Base-by-base conservation (phyloP, 1,140 invertebrate genomes). In the Pachyrhynchus sulphureomaculatus region DNA sequence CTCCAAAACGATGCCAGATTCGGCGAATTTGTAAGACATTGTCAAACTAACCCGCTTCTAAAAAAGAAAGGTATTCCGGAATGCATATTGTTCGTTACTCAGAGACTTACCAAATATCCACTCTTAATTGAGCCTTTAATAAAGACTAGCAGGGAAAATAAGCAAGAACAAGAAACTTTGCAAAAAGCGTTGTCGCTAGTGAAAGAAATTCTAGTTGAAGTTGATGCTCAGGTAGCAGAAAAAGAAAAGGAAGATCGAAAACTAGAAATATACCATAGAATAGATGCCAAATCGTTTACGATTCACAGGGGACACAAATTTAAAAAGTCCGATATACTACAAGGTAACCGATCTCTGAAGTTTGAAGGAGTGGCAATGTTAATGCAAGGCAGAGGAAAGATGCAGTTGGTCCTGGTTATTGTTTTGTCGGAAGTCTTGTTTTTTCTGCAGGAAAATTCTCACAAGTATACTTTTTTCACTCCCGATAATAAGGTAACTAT, bases 11-110 rank as follows among this genome's bases (percentile, higher is more conserved):
- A 95, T 72, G 80, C 86, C 9, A 83, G 89, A 57, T 92, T 96
- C 68, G 86, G 88, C 34, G 86, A 87, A 67, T 96, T 96, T 78
- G 90, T 96, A 54, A 83, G 91, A 68, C 90, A 90, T 73, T 95
- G 91, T 73, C 86, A 91, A 75, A 81, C 86, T 23, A 93, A 95
- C 79, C 90, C 91, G 2, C 76, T 96, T 52, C 82, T 96, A 49
- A 92, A 95, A 77, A 93, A 95, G 75, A 93, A 96, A 79, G 93
- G 94, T 48, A 93, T 98, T 57, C 93, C 93, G 1, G 95, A 97
- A 75, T 97, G 94, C 75, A 92, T 97, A 66, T 76, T 97, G 39
- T 92, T 96, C 70, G 93, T 98, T 3, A 96, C 95, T 0, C 92
- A 97, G 75, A 81, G 95, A 64, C 82, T 97, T 10, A 96, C 95